Conservation (phyloP, 2,113 vertebrate genomes). For the pig (Sus scrofa) region T2T-Sscrofa CM000820.6:75660001-75660500, state of each 20-base stretch:
- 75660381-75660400: not conserved
- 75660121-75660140: not conserved
- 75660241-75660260: not conserved
- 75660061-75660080: not conserved
- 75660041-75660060: conserved; percentile 35
- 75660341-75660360: not conserved
- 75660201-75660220: not conserved
- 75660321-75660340: not conserved
- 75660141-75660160: not conserved
- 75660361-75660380: not conserved
- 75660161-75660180: not conserved
- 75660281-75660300: not conserved
- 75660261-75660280: not conserved
- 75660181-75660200: not conserved
- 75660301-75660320: not conserved
- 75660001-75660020: conserved; percentile 12
- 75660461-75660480: not conserved
- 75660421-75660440: not conserved
- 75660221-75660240: not conserved
- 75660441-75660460: not conserved
- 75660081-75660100: not conserved
- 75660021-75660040: not conserved
- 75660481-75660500: not conserved
- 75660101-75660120: not conserved
- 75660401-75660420: not conserved